Evolutionary conservation across 2,888 invertebrate species (phyloP).

Genomic region (Drosophila picticornis): DNA sequence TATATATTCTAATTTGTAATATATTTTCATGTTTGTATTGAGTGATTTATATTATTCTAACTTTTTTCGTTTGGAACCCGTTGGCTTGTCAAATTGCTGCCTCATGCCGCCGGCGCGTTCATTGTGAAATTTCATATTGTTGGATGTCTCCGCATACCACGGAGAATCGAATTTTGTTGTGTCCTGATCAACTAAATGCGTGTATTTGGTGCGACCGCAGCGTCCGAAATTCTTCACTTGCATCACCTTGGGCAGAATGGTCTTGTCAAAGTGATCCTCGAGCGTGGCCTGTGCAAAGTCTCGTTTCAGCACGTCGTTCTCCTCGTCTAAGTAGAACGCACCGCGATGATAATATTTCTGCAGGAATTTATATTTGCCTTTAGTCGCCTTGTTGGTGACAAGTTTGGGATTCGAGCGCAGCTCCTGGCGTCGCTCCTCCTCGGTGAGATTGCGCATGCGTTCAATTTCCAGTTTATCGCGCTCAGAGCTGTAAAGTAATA

Average conservation of each 20-base stretch:
- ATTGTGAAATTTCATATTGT: slow-evolving; percentile 94
- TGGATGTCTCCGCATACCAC: slow-evolving; percentile 96
- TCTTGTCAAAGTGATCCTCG: slow-evolving; percentile 99
- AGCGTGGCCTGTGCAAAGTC: slow-evolving; percentile 98
- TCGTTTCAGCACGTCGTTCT: slow-evolving; percentile 95
- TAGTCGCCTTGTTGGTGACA: slow-evolving; percentile 96
- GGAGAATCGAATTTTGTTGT: slow-evolving; percentile 99
- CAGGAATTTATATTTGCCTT: slow-evolving; percentile 99
- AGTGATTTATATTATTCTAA: slow-evolving; percentile 27
- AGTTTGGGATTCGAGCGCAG: slow-evolving; percentile 95
- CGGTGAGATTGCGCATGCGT: slow-evolving; percentile 95
- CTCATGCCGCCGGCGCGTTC: slow-evolving; percentile 97
- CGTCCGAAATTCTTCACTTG: slow-evolving; percentile 99
- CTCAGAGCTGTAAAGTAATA: slow-evolving; percentile 88
- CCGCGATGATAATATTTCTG: slow-evolving; percentile 99
- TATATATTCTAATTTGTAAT: slow-evolving; percentile 16
- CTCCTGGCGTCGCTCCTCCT: slow-evolving; percentile 97
- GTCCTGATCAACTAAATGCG: slow-evolving; percentile 99
- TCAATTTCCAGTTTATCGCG: slow-evolving; percentile 96
- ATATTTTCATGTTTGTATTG: slow-evolving; percentile 11
- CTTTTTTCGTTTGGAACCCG: slow-evolving; percentile 85
- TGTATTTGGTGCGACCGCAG: slow-evolving; percentile 99
- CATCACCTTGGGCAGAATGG: slow-evolving; percentile 99
- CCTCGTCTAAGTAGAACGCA: slow-evolving; percentile 98
- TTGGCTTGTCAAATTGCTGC: slow-evolving; percentile 95